Conservation (phyloP, 1,140 invertebrate genomes). For the Drosophila leontia region DNA sequence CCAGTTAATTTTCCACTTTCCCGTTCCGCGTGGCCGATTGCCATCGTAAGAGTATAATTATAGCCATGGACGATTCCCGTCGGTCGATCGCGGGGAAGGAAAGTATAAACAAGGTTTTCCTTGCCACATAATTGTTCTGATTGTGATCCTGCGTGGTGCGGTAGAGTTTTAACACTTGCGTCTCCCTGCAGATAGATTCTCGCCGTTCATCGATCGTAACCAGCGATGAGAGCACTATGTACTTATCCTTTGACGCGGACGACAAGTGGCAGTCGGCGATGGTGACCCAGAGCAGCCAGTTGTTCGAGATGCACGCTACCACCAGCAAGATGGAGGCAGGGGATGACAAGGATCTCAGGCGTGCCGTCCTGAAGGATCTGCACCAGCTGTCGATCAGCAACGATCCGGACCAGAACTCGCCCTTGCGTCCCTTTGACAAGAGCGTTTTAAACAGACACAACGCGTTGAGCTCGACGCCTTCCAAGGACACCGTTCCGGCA, state of each 20-base stretch:
- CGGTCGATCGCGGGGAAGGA: slow-evolving; percentile 43
- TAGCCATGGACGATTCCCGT: slow-evolving; percentile 63
- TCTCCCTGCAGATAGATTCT: slow-evolving; percentile 35
- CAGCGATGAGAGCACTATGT: slow-evolving; percentile 71
- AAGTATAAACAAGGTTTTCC: neutral
- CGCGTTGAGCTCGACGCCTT: slow-evolving; percentile 69
- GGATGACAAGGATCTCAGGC: slow-evolving; percentile 51
- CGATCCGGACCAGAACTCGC: slow-evolving; percentile 49
- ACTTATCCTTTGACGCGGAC: slow-evolving; percentile 75
- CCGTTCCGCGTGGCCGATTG: slow-evolving; percentile 3
- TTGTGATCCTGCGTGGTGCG: neutral
- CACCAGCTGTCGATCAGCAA: slow-evolving; percentile 14
- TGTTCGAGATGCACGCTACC: slow-evolving; percentile 47
- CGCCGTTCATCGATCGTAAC: slow-evolving; percentile 45
- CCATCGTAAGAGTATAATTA: neutral
- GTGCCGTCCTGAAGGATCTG: slow-evolving; percentile 41
- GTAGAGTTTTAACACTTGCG: neutral
- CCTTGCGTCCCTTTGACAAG: slow-evolving; percentile 66
- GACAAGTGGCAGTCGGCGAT: slow-evolving; percentile 67
- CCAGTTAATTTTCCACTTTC: neutral
- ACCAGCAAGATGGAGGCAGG: slow-evolving; percentile 41
- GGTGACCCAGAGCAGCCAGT: slow-evolving; percentile 50
- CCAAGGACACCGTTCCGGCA: slow-evolving; percentile 35
- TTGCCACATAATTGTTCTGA: neutral
- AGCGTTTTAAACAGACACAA: slow-evolving; percentile 68